Percentiles rank a stretch among this genome's conserved stretches.
Conservation (phyloP, 2,888 invertebrate genomes). For the Hyles lineata region DNA sequence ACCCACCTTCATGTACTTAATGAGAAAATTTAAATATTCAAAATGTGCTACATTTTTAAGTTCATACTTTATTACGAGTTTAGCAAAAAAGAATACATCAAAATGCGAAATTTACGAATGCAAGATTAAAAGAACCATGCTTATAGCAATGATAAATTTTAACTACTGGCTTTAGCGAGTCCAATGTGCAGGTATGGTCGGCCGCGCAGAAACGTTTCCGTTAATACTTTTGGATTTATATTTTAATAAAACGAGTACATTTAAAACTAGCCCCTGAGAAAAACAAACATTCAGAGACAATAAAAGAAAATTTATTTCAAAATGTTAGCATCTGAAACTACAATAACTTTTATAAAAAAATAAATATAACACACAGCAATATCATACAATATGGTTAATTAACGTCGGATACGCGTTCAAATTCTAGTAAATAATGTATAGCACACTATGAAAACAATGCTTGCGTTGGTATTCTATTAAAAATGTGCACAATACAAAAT, state of each 20-base stretch:
- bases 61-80: slow-evolving; percentile 5
- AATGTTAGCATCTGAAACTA: slow-evolving; percentile 23
- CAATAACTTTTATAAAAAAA: slow-evolving; percentile 26
- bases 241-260: background rate
- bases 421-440: slow-evolving; percentile 13
- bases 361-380: slow-evolving; percentile 27
- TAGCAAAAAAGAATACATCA: background rate
- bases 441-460: slow-evolving; percentile 15
- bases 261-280: background rate
- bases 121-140: background rate
- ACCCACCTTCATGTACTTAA: slow-evolving; percentile 25
- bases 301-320: slow-evolving; percentile 24
- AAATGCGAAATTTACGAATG: background rate
- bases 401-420: background rate
- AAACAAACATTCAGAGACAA: slow-evolving; percentile 15
- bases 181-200: background rate
- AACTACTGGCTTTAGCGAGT: background rate
- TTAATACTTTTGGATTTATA: background rate
- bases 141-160: background rate
- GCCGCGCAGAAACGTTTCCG: background rate
- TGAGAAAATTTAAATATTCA: background rate
- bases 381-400: slow-evolving; percentile 10
- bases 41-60: background rate
- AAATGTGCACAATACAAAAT: background rate
- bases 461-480: background rate